These are phyloP conservation scores for Sacculina carcini DNA, from an alignment of 2,888 invertebrate species.

Conservation along the genomic window DNA sequence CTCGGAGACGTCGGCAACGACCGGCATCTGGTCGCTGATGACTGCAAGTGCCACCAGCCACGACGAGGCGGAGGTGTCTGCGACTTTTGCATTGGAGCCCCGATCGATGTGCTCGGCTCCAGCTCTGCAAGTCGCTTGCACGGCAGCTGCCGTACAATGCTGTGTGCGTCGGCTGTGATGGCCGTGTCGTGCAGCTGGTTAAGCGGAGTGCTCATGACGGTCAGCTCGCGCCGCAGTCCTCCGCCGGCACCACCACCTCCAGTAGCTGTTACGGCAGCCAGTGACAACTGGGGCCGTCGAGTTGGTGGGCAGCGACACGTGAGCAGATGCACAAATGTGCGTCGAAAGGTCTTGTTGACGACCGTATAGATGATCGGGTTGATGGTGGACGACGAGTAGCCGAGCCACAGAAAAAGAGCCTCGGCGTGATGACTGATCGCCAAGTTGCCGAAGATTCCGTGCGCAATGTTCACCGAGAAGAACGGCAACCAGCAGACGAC, in stretches of 20 bases:
- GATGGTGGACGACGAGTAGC: conserved; percentile 79
- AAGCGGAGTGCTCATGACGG: neutral
- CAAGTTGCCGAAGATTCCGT: conserved; percentile 54
- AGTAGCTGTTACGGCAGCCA: no score
- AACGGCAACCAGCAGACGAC: conserved; percentile 89
- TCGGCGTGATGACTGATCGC: conserved; percentile 43
- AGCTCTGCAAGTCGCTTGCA: neutral
- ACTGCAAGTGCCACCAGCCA: no score
- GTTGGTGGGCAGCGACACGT: conserved; percentile 34
- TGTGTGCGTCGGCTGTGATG: neutral
- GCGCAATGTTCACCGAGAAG: conserved; percentile 62
- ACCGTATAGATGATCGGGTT: conserved; percentile 89
- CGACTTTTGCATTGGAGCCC: neutral
- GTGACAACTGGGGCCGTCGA: no score
- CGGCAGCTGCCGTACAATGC: neutral
- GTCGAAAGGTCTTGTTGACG: conserved; percentile 75
- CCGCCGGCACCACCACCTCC: no score
- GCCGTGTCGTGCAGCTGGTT: neutral
- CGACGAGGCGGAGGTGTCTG: neutral
- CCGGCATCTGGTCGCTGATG: no score
- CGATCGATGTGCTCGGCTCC: neutral
- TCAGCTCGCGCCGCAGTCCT: neutral
- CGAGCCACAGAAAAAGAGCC: conserved; percentile 70
- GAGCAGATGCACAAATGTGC: conserved; percentile 63
- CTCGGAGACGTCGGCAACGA: no score